Evolutionary conservation across 2,113 vertebrate genomes (phyloP).

Genomic region (Acanthisitta chloris): DNA sequence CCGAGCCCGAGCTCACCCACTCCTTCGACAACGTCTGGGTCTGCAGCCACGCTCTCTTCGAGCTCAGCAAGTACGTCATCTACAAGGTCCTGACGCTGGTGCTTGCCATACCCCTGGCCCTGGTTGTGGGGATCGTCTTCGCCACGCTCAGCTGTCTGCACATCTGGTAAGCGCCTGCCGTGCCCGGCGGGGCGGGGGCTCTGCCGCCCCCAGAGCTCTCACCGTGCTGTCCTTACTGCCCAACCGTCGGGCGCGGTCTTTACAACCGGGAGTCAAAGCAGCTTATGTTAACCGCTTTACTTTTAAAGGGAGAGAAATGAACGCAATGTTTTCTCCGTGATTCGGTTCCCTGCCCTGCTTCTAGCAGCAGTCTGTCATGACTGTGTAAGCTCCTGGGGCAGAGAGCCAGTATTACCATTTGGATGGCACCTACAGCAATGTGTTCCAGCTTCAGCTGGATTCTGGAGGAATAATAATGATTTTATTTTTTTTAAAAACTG

Average conservation of each 20-base stretch:
- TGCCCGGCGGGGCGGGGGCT: background rate
- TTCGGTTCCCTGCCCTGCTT: background rate
- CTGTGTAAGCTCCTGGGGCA: background rate
- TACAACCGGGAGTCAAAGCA: background rate
- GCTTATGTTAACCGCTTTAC: background rate
- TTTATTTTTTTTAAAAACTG: background rate
- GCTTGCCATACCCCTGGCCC: constrained; percentile 88
- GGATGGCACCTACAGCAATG: background rate
- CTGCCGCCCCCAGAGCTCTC: no score
- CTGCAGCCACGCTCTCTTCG: constrained; percentile 90
- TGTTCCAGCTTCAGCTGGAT: background rate
- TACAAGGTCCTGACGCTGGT: constrained; percentile 88
- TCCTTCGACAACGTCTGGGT: constrained; percentile 94
- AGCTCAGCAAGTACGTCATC: constrained; percentile 85
- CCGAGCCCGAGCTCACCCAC: constrained; percentile 83
- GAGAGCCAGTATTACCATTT: background rate
- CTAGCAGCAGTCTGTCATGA: background rate
- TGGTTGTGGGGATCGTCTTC: constrained; percentile 83
- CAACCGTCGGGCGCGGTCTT: fast-evolving
- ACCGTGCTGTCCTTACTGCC: no score
- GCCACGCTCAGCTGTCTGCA: constrained; percentile 89
- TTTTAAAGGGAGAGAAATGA: background rate
- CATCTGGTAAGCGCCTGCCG: constrained; percentile 83
- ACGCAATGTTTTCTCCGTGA: background rate
- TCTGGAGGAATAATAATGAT: background rate